Evolutionary conservation across 2,888 invertebrate genomes (phyloP), one percentile per base, ranked within the genome.

Genomic region (Stenichneumon culpator): DNA sequence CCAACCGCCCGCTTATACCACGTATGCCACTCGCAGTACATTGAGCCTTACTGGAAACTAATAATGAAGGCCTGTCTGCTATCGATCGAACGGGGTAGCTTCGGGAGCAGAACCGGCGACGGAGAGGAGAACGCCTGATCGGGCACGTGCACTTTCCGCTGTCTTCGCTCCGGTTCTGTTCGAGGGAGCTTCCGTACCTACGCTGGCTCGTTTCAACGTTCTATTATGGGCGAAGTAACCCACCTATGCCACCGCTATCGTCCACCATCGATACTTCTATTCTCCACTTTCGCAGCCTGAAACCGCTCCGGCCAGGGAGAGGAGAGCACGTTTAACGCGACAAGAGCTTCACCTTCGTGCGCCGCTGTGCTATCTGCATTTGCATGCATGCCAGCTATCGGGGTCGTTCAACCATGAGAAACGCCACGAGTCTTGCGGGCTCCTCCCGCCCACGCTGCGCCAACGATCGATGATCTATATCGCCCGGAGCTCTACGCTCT

Each of bases 361-460:
- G 65, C 72, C 72, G 60, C 54, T 79, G 39, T 32, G 50, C 44
- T 32, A 74, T 74, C 78, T 69, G 78, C 65, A 84, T 84, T 84
- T 82, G 81, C 84, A 81, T 84, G 81, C 81, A 84, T 65, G 73
- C 81, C 25, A 67, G 63, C 60, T 11, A 70, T 14, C 74, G 84
- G 78, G 70, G 60, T 79, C 81, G 78, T 84, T 84, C 50, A 84
- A 84, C 84, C 68, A 68, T 19, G 80, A 72, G 75, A 80, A 80
- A 77, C 72, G 63, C 75, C n/a, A 78, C 78, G 57, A 68, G 52
- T 47, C 68, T 73, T 36, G 63, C 50, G 60, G 68, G 47, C 78
- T 39, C 16, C 63, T 32, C 16, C 47, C 73, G 47, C 54, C 70
- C 44, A 67, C 50, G 44, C 68, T 11, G 47, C 75, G 11, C 28